Evolutionary conservation across 2,888 invertebrate genomes (phyloP).

Genomic region (Operophtera brumata): DNA sequence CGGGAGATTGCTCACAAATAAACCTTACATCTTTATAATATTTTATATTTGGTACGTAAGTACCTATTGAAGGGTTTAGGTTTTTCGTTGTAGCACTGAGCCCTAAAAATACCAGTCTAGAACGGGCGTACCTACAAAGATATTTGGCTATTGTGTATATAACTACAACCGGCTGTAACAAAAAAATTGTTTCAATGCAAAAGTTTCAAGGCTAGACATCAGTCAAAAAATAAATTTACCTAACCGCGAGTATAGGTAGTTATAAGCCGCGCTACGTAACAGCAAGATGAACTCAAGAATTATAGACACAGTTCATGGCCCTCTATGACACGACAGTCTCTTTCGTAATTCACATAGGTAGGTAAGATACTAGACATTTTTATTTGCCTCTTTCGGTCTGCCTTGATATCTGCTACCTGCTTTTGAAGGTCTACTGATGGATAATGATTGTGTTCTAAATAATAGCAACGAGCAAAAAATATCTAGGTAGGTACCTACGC

Average conservation of each 20-base stretch:
- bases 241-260: slow-evolving; percentile 10
- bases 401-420: slow-evolving; percentile 14
- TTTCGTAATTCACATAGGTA: slow-evolving; percentile 26
- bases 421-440: slow-evolving; percentile 18
- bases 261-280: slow-evolving; percentile 36
- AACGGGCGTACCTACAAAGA: no score
- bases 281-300: slow-evolving; percentile 65
- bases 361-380: background rate
- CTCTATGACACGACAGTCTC: slow-evolving; percentile 50
- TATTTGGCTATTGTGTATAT: no score
- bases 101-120: background rate
- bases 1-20: no score
- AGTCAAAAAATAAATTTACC: slow-evolving; percentile 3
- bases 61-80: no score
- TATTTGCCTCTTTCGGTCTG: background rate
- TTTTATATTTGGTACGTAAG: no score
- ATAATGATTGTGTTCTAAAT: background rate
- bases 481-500: no score
- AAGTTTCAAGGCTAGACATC: no score
- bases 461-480: slow-evolving; percentile 17
- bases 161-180: no score
- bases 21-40: no score
- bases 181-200: no score
- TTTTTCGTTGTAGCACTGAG: background rate
- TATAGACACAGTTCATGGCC: slow-evolving; percentile 72